Evolutionary conservation across 2,797 vertebrate species (phyloP).

Genomic region (Glyptemys insculpta): DNA sequence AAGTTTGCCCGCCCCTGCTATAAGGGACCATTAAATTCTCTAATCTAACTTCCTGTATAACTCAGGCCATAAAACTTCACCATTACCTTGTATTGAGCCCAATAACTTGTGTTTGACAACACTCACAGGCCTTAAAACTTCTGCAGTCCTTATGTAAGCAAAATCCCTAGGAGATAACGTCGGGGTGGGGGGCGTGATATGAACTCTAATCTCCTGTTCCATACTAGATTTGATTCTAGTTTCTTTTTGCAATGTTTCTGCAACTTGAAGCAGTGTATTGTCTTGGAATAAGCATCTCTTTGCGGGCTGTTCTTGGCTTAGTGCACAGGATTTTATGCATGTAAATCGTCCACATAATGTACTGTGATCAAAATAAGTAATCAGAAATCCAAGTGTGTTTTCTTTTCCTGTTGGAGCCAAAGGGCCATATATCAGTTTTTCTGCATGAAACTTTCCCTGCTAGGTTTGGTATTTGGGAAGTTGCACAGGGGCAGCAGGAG

Average conservation of each 20-base stretch:
- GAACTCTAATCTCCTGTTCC: background rate
- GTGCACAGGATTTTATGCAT: background rate
- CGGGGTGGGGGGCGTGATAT: background rate
- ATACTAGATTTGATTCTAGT: background rate
- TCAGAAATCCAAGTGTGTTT: background rate
- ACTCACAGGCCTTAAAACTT: background rate
- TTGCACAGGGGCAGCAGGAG: background rate
- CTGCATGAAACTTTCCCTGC: background rate
- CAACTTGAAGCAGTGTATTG: background rate
- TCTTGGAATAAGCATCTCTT: background rate
- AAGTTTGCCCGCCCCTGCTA: no score
- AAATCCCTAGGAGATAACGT: background rate
- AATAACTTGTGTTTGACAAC: background rate
- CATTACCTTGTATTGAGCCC: background rate
- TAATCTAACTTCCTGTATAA: background rate
- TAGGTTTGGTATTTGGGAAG: background rate
- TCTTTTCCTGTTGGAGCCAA: background rate
- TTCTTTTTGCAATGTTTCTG: background rate
- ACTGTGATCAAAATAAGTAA: background rate
- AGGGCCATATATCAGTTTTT: background rate
- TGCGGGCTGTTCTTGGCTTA: background rate
- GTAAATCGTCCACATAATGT: background rate
- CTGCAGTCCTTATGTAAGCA: background rate
- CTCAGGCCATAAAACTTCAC: background rate
- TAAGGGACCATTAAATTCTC: background rate